Conservation (phyloP, 2,113 vertebrate species). For the Eptesicus fuscus region DNA sequence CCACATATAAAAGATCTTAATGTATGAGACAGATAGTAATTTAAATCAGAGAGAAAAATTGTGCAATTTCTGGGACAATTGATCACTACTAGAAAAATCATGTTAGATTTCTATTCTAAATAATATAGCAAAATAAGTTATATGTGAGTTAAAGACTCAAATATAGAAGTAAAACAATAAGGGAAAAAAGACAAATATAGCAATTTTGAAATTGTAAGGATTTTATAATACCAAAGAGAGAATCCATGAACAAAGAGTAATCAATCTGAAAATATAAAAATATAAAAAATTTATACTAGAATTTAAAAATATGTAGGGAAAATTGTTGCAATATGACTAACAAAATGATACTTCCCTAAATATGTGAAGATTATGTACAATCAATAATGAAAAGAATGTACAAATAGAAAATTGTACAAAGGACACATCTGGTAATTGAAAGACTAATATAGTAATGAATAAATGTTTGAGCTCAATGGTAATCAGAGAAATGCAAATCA, state of each 20-base stretch:
- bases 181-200: background rate
- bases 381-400: background rate
- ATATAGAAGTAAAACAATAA: background rate
- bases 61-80: background rate
- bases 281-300: background rate
- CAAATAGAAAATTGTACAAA: background rate
- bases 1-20: background rate
- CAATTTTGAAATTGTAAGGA: background rate
- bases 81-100: background rate
- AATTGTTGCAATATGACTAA: background rate
- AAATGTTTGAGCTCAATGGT: background rate
- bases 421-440: background rate
- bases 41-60: background rate
- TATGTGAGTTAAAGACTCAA: background rate
- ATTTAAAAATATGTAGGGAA: background rate
- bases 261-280: background rate
- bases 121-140: background rate
- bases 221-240: background rate
- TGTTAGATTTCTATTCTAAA: background rate
- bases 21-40: background rate
- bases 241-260: background rate
- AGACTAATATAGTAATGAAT: background rate
- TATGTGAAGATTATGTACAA: background rate
- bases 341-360: background rate
- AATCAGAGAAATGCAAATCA: slow-evolving; percentile 1